Percentiles rank a stretch among this genome's conserved stretches.
These are phyloP conservation scores for Hozukius guyotensis DNA, from an alignment of 2,797 vertebrate genomes.

Conservation along the genomic window DNA sequence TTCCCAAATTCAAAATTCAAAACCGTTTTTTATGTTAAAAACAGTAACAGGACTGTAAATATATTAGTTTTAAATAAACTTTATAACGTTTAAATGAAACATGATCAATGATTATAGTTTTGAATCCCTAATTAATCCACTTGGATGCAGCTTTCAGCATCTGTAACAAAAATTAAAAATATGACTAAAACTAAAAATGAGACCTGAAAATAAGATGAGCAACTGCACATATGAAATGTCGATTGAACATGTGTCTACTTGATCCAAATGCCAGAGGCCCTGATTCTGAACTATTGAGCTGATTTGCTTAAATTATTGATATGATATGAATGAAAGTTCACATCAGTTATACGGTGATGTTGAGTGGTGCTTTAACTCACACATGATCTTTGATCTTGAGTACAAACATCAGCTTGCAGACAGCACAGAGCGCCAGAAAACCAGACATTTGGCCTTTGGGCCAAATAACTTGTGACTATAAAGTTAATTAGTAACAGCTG, in stretches of 20 bases:
- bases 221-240: too few species aligned
- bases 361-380: background rate
- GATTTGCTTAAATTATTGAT: too few species aligned
- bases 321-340: too few species aligned
- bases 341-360: too few species aligned
- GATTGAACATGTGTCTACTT: too few species aligned
- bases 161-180: background rate
- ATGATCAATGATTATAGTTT: background rate
- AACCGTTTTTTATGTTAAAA: too few species aligned
- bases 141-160: background rate
- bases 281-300: too few species aligned
- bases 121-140: background rate
- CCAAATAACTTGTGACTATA: background rate
- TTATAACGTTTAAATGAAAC: background rate
- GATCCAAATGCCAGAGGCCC: too few species aligned
- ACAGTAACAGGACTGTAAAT: background rate
- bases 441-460: background rate
- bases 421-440: background rate
- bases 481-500: background rate
- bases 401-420: too few species aligned
- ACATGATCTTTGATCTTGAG: background rate
- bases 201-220: background rate
- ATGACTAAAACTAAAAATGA: background rate
- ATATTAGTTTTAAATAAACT: background rate
- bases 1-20: background rate